phyloP scores from a whole-genome alignment of 2,113 vertebrate genomes.

The Morone chrysops region DNA sequence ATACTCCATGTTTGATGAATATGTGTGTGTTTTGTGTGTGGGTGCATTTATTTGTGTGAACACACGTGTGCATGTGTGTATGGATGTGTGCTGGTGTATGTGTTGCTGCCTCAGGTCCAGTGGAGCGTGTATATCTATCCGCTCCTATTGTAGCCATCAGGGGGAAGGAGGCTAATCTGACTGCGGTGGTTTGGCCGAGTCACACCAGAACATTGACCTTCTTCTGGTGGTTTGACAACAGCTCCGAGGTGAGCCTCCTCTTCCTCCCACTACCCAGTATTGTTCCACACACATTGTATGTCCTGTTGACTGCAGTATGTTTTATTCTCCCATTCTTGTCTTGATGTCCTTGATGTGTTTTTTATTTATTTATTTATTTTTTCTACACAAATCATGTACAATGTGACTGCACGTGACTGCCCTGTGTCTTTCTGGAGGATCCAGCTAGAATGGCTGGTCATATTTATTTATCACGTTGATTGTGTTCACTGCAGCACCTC shows the following conservation, averaged over 20 bases:
- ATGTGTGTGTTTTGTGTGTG: constrained; percentile 20
- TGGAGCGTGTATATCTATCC: constrained; percentile 92
- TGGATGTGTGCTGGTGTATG: constrained; percentile 40
- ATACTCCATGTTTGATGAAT: constrained; percentile 16
- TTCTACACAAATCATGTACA: constrained; percentile 42
- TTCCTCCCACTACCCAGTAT: constrained; percentile 10
- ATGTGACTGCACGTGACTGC: constrained; percentile 37
- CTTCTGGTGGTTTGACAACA: constrained; percentile 98
- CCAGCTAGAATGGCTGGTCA: constrained; percentile 36
- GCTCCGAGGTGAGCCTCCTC: constrained; percentile 88
- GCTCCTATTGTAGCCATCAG: constrained; percentile 91
- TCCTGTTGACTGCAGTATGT: constrained; percentile 23
- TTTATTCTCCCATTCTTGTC: constrained; percentile 13
- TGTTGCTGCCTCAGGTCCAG: constrained; percentile 85
- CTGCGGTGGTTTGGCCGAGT: constrained; percentile 92
- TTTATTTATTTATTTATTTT: no score
- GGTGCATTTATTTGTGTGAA: constrained; percentile 17
- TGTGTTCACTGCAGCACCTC: constrained; percentile 48
- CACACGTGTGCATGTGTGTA: constrained; percentile 12
- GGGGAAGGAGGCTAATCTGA: constrained; percentile 92
- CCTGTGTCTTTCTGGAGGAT: constrained; percentile 30
- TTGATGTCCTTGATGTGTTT: constrained; percentile 12
- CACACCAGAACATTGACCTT: constrained; percentile 91
- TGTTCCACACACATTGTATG: constrained; percentile 9
- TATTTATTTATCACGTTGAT: constrained; percentile 69